Evolutionary conservation across 2,113 vertebrate species (phyloP).

Genomic region (Podarcis raffonei): DNA sequence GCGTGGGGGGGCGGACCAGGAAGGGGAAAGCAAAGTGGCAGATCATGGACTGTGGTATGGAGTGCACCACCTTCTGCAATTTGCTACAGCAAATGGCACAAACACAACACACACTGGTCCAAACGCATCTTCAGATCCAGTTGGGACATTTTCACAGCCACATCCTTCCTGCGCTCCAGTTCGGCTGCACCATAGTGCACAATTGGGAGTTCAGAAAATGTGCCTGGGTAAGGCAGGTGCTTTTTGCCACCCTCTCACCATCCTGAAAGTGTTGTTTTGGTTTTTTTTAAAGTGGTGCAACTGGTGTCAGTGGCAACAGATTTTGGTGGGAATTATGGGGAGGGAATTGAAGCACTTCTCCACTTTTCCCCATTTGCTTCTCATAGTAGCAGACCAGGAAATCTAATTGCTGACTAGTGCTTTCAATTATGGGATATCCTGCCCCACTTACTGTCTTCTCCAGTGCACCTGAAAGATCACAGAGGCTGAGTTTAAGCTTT

Average conservation of each 20-base stretch:
- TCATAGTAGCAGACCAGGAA: not conserved
- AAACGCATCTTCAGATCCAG: not conserved
- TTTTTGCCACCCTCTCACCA: no score
- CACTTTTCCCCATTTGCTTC: not conserved
- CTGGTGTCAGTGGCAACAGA: not conserved
- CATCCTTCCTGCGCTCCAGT: not conserved
- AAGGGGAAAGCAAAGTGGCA: not conserved
- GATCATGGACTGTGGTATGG: not conserved
- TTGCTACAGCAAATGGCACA: not conserved
- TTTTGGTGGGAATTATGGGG: not conserved
- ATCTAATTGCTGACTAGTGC: not conserved
- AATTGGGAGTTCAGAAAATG: not conserved
- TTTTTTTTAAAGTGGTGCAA: not conserved
- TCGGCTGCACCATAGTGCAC: not conserved
- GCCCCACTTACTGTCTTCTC: not conserved
- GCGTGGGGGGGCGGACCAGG: fast-evolving
- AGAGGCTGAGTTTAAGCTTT: not conserved
- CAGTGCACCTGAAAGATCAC: not conserved
- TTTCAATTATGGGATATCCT: not conserved
- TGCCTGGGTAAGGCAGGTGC: no score
- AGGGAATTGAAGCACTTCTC: not conserved
- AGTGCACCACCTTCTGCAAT: not conserved
- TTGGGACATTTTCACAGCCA: not conserved
- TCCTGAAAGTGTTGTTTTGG: not conserved
- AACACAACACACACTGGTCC: not conserved